These are phyloP conservation scores for Sebastes aleutianus DNA, from an alignment of 2,797 vertebrate genomes.

Conservation along the genomic window DNA sequence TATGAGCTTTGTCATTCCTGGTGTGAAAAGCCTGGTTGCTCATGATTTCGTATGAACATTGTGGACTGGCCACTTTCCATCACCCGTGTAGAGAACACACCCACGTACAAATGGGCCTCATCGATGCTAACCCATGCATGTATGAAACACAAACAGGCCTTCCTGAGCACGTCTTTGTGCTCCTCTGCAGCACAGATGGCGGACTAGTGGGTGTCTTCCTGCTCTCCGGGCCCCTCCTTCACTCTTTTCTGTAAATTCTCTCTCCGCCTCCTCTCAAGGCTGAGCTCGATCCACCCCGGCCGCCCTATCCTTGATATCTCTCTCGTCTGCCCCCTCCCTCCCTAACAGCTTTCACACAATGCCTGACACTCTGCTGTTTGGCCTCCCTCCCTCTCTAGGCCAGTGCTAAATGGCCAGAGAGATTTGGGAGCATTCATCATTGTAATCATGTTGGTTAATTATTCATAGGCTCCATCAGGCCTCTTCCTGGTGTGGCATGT, in stretches of 20 bases:
- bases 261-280: constrained; percentile 39
- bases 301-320: constrained; percentile 20
- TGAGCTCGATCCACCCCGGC: constrained; percentile 20
- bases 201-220: constrained; percentile 71
- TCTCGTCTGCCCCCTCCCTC: constrained; percentile 39
- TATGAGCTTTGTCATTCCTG: neutral
- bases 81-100: constrained; percentile 30
- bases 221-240: constrained; percentile 44
- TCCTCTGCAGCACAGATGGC: constrained; percentile 72
- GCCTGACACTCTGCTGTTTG: constrained; percentile 53
- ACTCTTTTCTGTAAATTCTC: constrained; percentile 14
- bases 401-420: constrained; percentile 75
- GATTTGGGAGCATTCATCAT: constrained; percentile 80
- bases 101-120: constrained; percentile 34
- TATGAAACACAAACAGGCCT: constrained; percentile 13
- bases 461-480: constrained; percentile 79
- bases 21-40: constrained; percentile 18
- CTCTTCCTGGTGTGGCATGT: constrained; percentile 79
- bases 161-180: constrained; percentile 55
- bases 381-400: constrained; percentile 42
- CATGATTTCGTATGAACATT: constrained; percentile 27
- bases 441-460: constrained; percentile 83
- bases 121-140: constrained; percentile 17
- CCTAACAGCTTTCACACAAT: constrained; percentile 64
- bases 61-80: constrained; percentile 28